Percentiles rank a stretch among this genome's conserved stretches.
These are phyloP conservation scores for Lophura nycthemera DNA, from an alignment of 2,113 vertebrate species.

Conservation along the genomic window DNA sequence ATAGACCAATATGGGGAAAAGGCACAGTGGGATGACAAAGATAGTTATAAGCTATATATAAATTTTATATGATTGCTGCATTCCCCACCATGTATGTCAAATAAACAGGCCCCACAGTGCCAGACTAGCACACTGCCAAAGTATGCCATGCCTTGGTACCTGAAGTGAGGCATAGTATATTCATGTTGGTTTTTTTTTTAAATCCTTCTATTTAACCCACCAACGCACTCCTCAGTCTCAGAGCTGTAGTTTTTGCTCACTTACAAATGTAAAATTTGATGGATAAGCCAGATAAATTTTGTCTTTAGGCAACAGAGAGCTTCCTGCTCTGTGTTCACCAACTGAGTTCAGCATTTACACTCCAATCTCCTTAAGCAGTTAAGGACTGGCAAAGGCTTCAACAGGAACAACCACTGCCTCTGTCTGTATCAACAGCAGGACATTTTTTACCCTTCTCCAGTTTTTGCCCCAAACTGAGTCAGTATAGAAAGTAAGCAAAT, in stretches of 20 bases:
- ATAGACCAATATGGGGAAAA: not conserved
- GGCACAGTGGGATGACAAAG: not conserved
- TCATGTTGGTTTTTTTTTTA: not conserved
- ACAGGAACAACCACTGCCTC: not conserved
- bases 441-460: not conserved
- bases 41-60: too few relatives aligned
- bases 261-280: not conserved
- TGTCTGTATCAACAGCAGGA: not conserved
- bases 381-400: not conserved
- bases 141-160: not conserved
- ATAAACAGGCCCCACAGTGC: not conserved
- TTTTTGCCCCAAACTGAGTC: not conserved
- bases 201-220: not conserved
- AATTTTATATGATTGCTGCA: not conserved
- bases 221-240: not conserved
- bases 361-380: not conserved
- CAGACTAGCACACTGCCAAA: not conserved
- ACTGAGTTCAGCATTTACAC: not conserved
- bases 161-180: not conserved
- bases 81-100: fast-evolving
- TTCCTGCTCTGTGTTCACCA: not conserved
- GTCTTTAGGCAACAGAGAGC: not conserved
- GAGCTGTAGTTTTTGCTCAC: not conserved
- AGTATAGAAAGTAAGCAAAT: not conserved
- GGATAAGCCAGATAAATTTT: not conserved